Base-by-base conservation (phyloP, 2,113 vertebrate species). In the Sylvietta virens region DNA sequence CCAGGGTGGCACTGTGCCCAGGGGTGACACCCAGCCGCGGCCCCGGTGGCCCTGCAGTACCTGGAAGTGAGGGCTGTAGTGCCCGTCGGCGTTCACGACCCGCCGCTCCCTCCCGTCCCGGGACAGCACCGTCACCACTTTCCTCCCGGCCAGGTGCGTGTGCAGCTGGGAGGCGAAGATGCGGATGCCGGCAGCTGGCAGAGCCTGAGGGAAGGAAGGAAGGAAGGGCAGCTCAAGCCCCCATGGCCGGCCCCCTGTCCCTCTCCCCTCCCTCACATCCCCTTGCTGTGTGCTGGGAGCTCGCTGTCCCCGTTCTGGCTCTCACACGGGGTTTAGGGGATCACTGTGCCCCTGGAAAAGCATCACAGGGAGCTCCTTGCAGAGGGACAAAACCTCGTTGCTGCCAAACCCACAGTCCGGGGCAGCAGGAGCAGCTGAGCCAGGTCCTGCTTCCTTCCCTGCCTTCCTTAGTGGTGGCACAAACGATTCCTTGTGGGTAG, bases 151-250 rank as follows among this genome's bases (percentile, higher is more conserved):
- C 97, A 99, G 97, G 97, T 99, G 99, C 1, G 99, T 99, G 97
- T 99, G 99, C 50, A 99, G 98, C 98, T 99, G 99, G 3, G 99
- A 99, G 12, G 99, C 99, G 22, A 99, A 99, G 89, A 99, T 98
- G 76, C 78, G 98, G 91, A 99, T 99, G 42, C 99, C 99, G 0
- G 94, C 94, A 10, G 91, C 21, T 0, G 99, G 98, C 81, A 99
- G 97, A 65, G 99, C 99, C 99, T 99, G 91, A 10, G 40, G 77
- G 26, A 71, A 3, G 51, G 31, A n/a, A 9, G 13, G 50, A 14
- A 56, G 17, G 19, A 33, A 53, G 33, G 31, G 48, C 0, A 7
- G 39, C 5, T 85, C 26, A 44, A 58, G 33, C 7, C n/a, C 24
- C 6, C 0, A 0, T 16, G 10, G 26, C 31, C 5, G 9, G 30